Evolutionary conservation across 2,888 invertebrate genomes (phyloP).

Genomic region (Mythimna impura): DNA sequence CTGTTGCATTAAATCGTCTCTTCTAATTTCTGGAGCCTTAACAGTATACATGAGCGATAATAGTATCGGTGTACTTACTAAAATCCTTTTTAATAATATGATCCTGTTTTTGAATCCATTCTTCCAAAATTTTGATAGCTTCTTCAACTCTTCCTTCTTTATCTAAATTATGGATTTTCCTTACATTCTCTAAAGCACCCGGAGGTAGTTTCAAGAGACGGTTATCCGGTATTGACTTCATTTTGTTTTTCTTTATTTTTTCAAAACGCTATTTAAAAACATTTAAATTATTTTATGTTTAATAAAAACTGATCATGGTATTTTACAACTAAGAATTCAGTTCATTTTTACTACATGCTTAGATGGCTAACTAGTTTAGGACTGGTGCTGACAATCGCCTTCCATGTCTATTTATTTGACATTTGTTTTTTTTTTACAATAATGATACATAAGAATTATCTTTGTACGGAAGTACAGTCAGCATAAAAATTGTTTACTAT

Average conservation of each 20-base stretch:
- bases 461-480: background rate
- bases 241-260: background rate
- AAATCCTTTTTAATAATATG: slow-evolving; percentile 68
- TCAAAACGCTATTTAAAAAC: background rate
- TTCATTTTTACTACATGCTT: too few relatives aligned
- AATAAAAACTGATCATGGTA: too few relatives aligned
- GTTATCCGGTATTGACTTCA: slow-evolving; percentile 47
- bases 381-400: too few relatives aligned
- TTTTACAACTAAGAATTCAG: too few relatives aligned
- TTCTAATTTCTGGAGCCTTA: too few relatives aligned
- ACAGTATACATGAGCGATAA: too few relatives aligned
- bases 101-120: slow-evolving; percentile 72
- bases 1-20: too few relatives aligned
- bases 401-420: slow-evolving; percentile 3
- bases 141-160: slow-evolving; percentile 66
- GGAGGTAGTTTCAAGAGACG: slow-evolving; percentile 60
- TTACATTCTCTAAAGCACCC: slow-evolving; percentile 64
- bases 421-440: background rate
- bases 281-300: too few relatives aligned
- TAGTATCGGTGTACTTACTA: slow-evolving; percentile 56
- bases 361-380: too few relatives aligned
- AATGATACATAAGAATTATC: background rate
- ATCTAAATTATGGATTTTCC: slow-evolving; percentile 68
- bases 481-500: background rate
- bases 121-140: slow-evolving; percentile 69